Evolutionary conservation across 1,140 invertebrate species (phyloP).

Genomic region (Sinonovacula constricta): DNA sequence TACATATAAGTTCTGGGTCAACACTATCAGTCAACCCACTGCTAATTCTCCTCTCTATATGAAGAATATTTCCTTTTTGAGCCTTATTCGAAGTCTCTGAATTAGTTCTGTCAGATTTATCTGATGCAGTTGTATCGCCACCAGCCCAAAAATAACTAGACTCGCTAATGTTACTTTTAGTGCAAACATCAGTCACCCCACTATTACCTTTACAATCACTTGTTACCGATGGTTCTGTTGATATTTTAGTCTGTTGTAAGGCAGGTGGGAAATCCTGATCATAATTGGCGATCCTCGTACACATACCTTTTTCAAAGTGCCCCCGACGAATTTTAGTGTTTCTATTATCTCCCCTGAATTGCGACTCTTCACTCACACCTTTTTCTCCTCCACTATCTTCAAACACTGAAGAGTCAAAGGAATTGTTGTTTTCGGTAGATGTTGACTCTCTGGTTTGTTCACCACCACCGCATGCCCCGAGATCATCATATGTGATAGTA

Average conservation of each 20-base stretch:
- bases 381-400: constrained; percentile 5
- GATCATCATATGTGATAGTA: constrained; percentile 40
- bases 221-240: constrained; percentile 16
- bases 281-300: constrained; percentile 18
- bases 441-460: background rate
- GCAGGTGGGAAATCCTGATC: constrained; percentile 42
- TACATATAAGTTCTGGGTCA: background rate
- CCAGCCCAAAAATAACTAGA: background rate
- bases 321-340: background rate
- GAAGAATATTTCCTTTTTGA: background rate
- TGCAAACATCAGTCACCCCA: background rate
- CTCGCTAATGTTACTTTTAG: background rate
- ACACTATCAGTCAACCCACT: constrained; percentile 1
- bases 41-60: background rate
- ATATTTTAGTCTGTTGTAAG: background rate
- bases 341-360: constrained; percentile 18
- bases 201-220: background rate
- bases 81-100: background rate
- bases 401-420: constrained; percentile 28
- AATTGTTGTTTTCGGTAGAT: constrained; percentile 25
- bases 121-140: background rate
- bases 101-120: background rate
- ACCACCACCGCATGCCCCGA: background rate
- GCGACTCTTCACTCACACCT: background rate
- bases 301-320: background rate